Evolutionary conservation across 2,113 vertebrate species (phyloP), one percentile per base, ranked within the genome.

Genomic region (Salvelinus namaycush): DNA sequence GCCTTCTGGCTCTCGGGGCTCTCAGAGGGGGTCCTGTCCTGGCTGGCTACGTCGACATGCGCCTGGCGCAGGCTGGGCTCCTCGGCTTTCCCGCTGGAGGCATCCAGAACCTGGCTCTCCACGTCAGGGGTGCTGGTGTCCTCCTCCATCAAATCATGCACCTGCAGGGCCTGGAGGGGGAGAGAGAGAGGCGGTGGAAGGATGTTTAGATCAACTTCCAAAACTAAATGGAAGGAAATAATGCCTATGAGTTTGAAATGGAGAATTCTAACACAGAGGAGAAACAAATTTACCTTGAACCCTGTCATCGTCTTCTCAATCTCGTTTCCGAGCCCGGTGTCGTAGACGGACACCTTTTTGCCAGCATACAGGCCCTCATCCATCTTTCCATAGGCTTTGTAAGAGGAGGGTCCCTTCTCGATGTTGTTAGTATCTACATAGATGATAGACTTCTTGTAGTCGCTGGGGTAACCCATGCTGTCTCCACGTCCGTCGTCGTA

Each of bases 111-210:
- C 81, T 93, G 92, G 86, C 72, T 89, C 70, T 93, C 90, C 70
- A 90, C 81, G 39, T 94, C 93, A 0, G 93, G 91, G 62, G 92
- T 94, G 89, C 93, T 94, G 71, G 88, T 91, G 84, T 91, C 91
- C 76, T 91, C 93, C 67, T 93, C 93, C 79, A 91, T 18, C 13
- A 86, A 24, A 3, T 89, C 85, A 0, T 91, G 89, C 49, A 91
- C 77, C 72, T 93, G 92, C 11, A 93, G 60, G 74, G 88, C 87
- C 93, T 94, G 65, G 34, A 22, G 18, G 57, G 13, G 75, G 18
- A n/a, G 31, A 68, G 18, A 76, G 12, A 3, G 69, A 14, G 22
- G 3, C 18, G n/a, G 18, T 66, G n/a, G 54, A 60, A 11, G 20
- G 9, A 60, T 49, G n/a, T 22, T 70, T 49, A 12, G 1, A 20